Evolutionary conservation across 2,888 invertebrate species (phyloP), one percentile per base, ranked within the genome.

Genomic region (Nezara viridula): DNA sequence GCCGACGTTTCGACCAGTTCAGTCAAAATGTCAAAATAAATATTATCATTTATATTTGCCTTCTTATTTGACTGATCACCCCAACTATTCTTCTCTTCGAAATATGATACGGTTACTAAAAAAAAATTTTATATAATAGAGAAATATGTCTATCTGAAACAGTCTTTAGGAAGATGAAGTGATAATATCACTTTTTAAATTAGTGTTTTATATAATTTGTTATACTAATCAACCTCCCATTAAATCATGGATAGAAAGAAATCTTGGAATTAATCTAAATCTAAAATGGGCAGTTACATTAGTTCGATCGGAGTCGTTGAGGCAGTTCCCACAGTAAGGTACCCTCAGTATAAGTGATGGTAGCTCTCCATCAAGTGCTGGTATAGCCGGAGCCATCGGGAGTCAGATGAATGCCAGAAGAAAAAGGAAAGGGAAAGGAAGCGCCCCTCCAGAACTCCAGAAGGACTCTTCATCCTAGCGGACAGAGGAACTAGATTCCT

Each of bases 241-340:
- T n/a, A n/a, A n/a, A n/a, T 7, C 19, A 32, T 19, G 66, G 19
- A 21, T n/a, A n/a, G 27, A 32, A 32, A 32, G 14, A 27, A 55
- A 27, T 21, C 32, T 21, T 32, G 19, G 66, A 21, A 73, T 73
- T 37, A 37, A 32, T 73, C 37, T 9, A 19, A 37, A 73, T 24
- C 32, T 37, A 21, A 73, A 73, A 32, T 21, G 66, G 32, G 19
- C 32, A 73, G 66, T 37, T 37, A 21, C 14, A 73, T 73, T 37
- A 73, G 66, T 10, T 73, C 37, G 60, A 32, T 60, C 16, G 5
- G 12, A 32, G 16, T n/a, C 14, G 14, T 37, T 32, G 6, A 73
- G 19, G 21, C 19, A 73, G 66, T 73, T 73, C 66, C 66, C 66
- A 73, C 66, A 73, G 66, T 73, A 73, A 73, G 37, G 32, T 37